These are phyloP conservation scores for Aricia agestis DNA, from an alignment of 1,140 invertebrate species.

Conservation along the genomic window DNA sequence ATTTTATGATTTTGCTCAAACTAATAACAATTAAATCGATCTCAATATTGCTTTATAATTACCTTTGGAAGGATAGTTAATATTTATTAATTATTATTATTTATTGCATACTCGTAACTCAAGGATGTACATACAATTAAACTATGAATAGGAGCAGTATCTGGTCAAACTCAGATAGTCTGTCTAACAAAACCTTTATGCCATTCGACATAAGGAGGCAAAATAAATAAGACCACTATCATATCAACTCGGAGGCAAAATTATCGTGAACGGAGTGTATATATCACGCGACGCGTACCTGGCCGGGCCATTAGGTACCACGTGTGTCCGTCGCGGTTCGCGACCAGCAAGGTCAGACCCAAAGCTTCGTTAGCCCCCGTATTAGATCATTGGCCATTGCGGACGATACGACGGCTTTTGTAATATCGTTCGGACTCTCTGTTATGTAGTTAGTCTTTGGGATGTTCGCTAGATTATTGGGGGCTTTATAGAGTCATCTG, in stretches of 20 bases:
- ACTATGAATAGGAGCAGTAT: background rate
- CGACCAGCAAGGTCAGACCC: constrained; percentile 8
- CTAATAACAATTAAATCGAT: background rate
- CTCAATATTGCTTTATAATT: background rate
- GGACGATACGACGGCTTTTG: background rate
- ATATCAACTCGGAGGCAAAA: no score
- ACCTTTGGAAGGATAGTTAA: background rate
- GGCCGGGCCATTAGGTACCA: background rate
- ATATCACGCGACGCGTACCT: constrained; percentile 5
- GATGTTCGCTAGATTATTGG: no score
- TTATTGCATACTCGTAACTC: background rate
- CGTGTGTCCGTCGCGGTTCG: constrained; percentile 10
- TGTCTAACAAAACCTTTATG: no score
- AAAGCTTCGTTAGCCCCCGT: constrained; percentile 2
- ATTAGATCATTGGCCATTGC: background rate
- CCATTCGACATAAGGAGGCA: no score
- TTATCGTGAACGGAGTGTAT: background rate
- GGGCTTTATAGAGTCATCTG: no score
- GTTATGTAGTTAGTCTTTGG: background rate
- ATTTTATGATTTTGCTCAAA: no score
- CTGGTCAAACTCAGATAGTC: no score
- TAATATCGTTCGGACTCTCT: background rate
- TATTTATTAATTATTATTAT: background rate
- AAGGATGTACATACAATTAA: background rate
- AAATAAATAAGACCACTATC: no score